These are phyloP conservation scores for Cerastis rubricosa DNA, from an alignment of 2,888 invertebrate genomes.

Conservation along the genomic window DNA sequence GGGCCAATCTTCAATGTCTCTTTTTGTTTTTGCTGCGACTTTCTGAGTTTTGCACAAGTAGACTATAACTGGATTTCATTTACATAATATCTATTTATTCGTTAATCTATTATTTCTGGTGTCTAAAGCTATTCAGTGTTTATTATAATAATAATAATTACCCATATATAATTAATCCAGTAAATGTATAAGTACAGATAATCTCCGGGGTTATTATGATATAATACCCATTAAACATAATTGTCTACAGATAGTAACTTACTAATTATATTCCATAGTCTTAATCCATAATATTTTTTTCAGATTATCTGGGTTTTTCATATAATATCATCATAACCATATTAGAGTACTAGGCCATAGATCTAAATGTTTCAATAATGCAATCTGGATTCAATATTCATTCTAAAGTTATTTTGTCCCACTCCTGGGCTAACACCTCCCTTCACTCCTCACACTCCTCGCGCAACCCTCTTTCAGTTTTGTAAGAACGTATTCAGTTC, in stretches of 20 bases:
- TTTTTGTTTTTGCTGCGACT: too few species aligned
- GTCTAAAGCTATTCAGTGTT: slow-evolving; percentile 30
- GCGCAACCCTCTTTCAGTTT: neutral
- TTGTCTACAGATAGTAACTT: neutral
- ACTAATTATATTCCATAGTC: slow-evolving; percentile 27
- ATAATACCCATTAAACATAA: slow-evolving; percentile 5
- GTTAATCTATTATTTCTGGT: slow-evolving; percentile 14
- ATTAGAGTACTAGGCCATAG: slow-evolving; percentile 22
- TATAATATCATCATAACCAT: slow-evolving; percentile 15
- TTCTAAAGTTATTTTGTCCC: neutral
- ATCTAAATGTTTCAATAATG: slow-evolving; percentile 7
- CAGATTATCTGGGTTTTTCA: slow-evolving; percentile 32
- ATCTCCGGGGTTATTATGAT: neutral
- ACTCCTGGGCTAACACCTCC: neutral
- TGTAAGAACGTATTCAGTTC: neutral
- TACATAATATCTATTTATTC: slow-evolving; percentile 2
- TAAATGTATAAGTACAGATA: slow-evolving; percentile 25
- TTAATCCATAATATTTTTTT: slow-evolving; percentile 34
- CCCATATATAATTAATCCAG: slow-evolving; percentile 14
- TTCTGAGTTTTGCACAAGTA: too few species aligned
- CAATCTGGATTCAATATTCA: neutral
- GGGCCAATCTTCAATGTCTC: too few species aligned
- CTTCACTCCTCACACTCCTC: neutral
- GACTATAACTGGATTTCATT: neutral
- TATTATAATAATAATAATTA: slow-evolving; percentile 51